Base-by-base conservation (phyloP, 1,140 invertebrate species). In the Chironomus tepperi region DNA sequence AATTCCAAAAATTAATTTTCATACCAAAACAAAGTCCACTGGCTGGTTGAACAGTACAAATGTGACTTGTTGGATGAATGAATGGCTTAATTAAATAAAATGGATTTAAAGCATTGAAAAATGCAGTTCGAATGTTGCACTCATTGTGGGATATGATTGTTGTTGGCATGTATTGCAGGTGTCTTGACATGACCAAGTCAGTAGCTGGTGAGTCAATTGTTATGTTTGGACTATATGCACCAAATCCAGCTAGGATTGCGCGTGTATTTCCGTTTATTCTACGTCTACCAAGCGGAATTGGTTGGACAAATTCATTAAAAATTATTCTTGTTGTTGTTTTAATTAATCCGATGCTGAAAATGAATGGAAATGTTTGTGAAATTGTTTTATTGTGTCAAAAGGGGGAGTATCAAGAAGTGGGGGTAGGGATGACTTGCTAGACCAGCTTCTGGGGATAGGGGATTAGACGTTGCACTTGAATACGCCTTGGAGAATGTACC, bases 41-140 rank as follows among this genome's bases (percentile, higher is more conserved):
- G 1, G 3, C 10, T 12, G 47, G 47, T 3, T 57, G 47, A 57
- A 57, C 12, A 57, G 47, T 57, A 3, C 47, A 57, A 57, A 57
- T 57, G 10, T 57, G 47, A 57, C 47, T 57, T 57, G 47, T 57
- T 57, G 47, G 47, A 57, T 57, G 47, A 15, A 57, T 57, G n/a
- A 57, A 15, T 57, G 47, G 47, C 3, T 57, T 57, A 15, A 57
- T 15, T 12, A 57, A 5, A 57, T 57, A 12, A 5, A 5, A 0
- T 12, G 47, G 47, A 57, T 57, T n/a, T n/a, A 57, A n/a, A 12
- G 47, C 47, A 57, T 12, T n/a, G 12, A 57, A 57, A 57, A 57
- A 15, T 57, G 0, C 47, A 57, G 47, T n/a, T n/a, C 47, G 7
- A 15, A 12, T 5, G n/a, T 12, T 57, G 12, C 47, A 57, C 5